A percentile compares a stretch with the other conserved stretches of the same genome.
phyloP scores from a whole-genome alignment of 2,797 vertebrate species.

The Ambastaia sidthimunki region DNA sequence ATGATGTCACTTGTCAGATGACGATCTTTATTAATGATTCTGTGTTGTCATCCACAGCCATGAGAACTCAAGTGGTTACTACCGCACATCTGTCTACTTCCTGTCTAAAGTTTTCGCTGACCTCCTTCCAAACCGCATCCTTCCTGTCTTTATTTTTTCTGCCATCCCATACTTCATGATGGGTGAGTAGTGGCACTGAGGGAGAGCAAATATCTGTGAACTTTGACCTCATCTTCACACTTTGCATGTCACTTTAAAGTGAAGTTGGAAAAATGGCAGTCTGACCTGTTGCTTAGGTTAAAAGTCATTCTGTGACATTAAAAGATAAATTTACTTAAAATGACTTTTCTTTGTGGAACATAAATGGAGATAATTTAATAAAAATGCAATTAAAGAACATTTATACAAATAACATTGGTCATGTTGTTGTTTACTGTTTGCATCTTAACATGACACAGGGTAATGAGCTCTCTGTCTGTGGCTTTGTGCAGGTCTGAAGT shows the following conservation, averaged over 20 bases:
- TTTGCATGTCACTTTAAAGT: not conserved
- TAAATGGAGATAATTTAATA: no score
- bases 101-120: slow-evolving; percentile 82
- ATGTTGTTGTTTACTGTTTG: no score
- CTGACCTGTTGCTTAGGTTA: no score
- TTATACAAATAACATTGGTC: no score
- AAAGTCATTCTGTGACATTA: no score
- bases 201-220: not conserved
- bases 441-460: no score
- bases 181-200: slow-evolving; percentile 65
- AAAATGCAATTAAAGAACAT: no score
- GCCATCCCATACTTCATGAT: slow-evolving; percentile 83
- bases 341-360: no score
- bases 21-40: not conserved
- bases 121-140: slow-evolving; percentile 79
- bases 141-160: slow-evolving; percentile 77
- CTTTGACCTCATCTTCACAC: not conserved
- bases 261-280: no score
- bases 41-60: slow-evolving; percentile 66
- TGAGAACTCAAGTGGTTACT: slow-evolving; percentile 81
- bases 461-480: no score
- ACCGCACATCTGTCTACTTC: slow-evolving; percentile 82
- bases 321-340: no score
- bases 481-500: slow-evolving; percentile 72
- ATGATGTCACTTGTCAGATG: not conserved